These are phyloP conservation scores for Mormyrus hasselquistii DNA, from an alignment of 2,797 vertebrate genomes.

Conservation along the genomic window DNA sequence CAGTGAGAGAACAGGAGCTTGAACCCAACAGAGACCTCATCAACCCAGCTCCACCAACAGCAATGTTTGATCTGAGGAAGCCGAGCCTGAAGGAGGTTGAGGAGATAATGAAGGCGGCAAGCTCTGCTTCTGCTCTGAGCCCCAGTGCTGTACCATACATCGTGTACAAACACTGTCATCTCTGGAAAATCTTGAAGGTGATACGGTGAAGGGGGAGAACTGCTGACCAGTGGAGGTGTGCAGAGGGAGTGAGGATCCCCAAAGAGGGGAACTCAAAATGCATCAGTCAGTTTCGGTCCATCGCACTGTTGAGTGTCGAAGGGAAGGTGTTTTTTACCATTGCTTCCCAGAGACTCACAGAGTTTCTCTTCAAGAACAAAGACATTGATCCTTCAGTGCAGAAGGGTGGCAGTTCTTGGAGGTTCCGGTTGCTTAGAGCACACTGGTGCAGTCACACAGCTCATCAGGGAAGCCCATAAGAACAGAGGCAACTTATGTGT, in stretches of 20 bases:
- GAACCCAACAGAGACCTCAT: neutral
- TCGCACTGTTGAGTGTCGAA: neutral
- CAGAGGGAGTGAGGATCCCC: neutral
- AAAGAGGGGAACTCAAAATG: neutral
- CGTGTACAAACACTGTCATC: neutral
- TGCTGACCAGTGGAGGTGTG: neutral
- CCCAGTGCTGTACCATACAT: neutral
- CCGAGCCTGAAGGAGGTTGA: neutral
- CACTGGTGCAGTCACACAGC: no score
- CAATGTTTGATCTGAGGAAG: neutral
- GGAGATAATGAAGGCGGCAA: neutral
- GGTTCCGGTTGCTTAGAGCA: no score
- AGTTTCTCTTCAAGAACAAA: neutral
- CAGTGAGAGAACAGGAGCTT: neutral
- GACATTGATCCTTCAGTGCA: neutral
- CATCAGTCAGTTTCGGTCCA: neutral
- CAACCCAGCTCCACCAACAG: neutral
- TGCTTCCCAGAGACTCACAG: neutral
- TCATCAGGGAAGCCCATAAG: no score
- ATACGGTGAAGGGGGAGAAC: neutral
- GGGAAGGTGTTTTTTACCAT: neutral
- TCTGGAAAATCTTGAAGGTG: neutral
- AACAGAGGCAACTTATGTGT: no score
- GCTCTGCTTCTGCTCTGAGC: neutral
- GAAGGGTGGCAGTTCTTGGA: neutral